phyloP scores from a whole-genome alignment of 2,888 invertebrate species.

The Noctua janthina region DNA sequence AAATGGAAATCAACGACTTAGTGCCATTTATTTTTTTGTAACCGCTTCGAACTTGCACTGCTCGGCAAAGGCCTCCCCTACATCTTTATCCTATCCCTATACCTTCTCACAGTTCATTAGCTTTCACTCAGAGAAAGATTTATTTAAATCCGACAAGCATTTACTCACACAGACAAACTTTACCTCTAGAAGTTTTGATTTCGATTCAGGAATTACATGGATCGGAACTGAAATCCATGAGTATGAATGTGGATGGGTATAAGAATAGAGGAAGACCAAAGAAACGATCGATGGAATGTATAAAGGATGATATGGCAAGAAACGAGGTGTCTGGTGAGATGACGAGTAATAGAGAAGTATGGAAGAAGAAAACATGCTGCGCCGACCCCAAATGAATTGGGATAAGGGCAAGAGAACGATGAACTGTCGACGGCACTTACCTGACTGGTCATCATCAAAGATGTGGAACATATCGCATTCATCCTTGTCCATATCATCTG shows the following conservation, averaged over 20 bases:
- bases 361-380: no score
- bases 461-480: constrained; percentile 78
- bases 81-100: neutral
- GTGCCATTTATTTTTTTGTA: neutral
- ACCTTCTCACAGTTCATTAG: neutral
- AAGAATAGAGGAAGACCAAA: no score
- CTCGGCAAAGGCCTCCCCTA: neutral
- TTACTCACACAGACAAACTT: neutral
- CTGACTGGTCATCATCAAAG: constrained; percentile 76
- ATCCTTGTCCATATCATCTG: constrained; percentile 64
- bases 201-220: neutral
- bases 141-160: neutral
- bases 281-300: no score
- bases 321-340: no score
- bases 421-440: constrained; percentile 53
- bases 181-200: neutral
- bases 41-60: neutral
- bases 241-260: no score
- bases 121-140: neutral
- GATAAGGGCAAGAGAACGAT: no score
- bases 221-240: no score
- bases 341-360: no score
- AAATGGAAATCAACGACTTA: neutral
- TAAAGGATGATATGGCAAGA: no score
- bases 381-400: no score